Base-by-base conservation (phyloP, 2,888 invertebrate genomes). In the Eutolmus rufibarbis region DNA sequence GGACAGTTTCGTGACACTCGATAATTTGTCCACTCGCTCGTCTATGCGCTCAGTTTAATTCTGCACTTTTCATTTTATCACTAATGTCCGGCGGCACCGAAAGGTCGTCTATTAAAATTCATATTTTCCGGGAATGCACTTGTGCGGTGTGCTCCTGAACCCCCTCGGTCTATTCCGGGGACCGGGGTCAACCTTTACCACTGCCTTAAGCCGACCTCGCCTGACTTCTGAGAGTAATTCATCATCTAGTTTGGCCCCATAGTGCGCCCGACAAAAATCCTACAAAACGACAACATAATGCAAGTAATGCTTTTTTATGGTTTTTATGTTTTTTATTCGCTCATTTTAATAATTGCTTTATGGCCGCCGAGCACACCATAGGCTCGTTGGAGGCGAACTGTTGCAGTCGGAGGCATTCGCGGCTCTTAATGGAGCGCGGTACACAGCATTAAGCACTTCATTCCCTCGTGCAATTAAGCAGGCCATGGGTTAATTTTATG, bases 291-390 rank as follows among this genome's bases (percentile, higher is more conserved):
- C 74, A 74, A 74, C 84, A 84, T 74, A 66, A 84, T 84, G 74
- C 84, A 84, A 84, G 66, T 84, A 84, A 84, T 84, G 84, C 40
- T 84, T 74, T 84, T 84, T 84, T 40, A 84, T 84, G 84, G 66
- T 84, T 74, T 84, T 84, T 40, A 84, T 84, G 84, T 84, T 84
- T 74, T 84, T 84, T 84, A 74, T 66, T 84, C 16, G 57, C 66
- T 66, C 84, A 74, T 84, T 84, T 84, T 84, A 74, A 40, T 84
- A 84, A 84, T 84, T 84, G 84, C 19, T 88, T 88, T 86, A 88
- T 86, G 88, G 86, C 81, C 74, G 46, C 76, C 87, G 85, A 88
- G 87, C 88, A 88, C 88, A 88, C 88, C 51, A 88, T 87, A 87
- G 87, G 81, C 81, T 82, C 85, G 87, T 81, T 79, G 14, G 14